A percentile compares a stretch with the other conserved stretches of the same genome.
Conservation (phyloP, 1,140 invertebrate species). For the Amphibalanus amphitrite region DNA sequence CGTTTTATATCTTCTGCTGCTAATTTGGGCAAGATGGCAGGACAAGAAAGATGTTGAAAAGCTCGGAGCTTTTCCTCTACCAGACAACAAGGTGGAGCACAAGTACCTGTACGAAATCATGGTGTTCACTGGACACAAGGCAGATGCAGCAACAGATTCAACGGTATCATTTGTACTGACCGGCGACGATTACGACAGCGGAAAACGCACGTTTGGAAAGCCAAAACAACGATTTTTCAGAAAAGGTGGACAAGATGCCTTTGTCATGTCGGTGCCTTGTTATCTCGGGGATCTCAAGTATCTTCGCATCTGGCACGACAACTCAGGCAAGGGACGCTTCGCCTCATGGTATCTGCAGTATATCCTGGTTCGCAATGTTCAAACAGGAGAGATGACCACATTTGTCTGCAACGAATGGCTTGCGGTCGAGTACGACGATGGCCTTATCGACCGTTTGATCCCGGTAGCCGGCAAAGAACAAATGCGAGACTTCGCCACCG, state of each 20-base stretch:
- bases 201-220: conserved; percentile 28
- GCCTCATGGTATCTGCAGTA: conserved; percentile 36
- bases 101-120: conserved; percentile 37
- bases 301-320: conserved; percentile 38
- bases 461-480: conserved; percentile 31
- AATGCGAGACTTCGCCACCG: conserved; percentile 28
- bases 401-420: conserved; percentile 37
- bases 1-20: conserved; percentile 28
- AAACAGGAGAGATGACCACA: conserved; percentile 32
- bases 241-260: conserved; percentile 31
- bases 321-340: conserved; percentile 31
- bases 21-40: conserved; percentile 31
- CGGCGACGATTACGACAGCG: conserved; percentile 34
- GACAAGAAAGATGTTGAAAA: conserved; percentile 33
- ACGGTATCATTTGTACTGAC: conserved; percentile 33
- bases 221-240: conserved; percentile 27
- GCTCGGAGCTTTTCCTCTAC: conserved; percentile 30
- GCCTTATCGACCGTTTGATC: conserved; percentile 33
- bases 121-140: conserved; percentile 32
- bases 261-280: conserved; percentile 26
- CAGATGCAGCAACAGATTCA: conserved; percentile 32
- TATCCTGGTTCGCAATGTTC: conserved; percentile 33
- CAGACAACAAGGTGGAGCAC: conserved; percentile 32
- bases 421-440: conserved; percentile 38
- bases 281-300: conserved; percentile 34